Conservation (phyloP, 2,113 vertebrate genomes). For the Hydrolagus affinis region DNA sequence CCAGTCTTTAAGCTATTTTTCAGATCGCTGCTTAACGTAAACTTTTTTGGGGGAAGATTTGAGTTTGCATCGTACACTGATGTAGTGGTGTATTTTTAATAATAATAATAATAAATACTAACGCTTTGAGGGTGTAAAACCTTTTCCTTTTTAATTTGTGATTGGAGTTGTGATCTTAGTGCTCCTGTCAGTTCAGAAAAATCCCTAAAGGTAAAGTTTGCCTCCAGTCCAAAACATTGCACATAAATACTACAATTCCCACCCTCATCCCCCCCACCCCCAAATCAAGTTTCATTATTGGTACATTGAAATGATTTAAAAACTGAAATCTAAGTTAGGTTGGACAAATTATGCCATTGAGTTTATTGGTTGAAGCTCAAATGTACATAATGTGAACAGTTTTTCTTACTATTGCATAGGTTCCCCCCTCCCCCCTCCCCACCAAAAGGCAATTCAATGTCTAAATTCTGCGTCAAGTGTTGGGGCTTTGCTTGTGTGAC, state of each 20-base stretch:
- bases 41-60: neutral
- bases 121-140: too few relatives aligned
- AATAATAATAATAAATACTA: too few relatives aligned
- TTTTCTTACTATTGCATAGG: neutral
- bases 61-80: neutral
- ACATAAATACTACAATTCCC: neutral
- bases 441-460: neutral
- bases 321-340: neutral
- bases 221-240: neutral
- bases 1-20: neutral
- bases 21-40: neutral
- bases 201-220: neutral
- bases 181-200: too few relatives aligned
- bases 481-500: slow-evolving; percentile 2
- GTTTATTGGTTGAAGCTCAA: neutral
- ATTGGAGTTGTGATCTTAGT: too few relatives aligned
- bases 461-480: too few relatives aligned
- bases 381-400: neutral
- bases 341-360: neutral
- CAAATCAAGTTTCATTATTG: neutral
- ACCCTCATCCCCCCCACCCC: too few relatives aligned
- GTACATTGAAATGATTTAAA: neutral
- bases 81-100: neutral
- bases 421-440: too few relatives aligned
- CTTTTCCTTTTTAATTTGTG: too few relatives aligned